These are phyloP conservation scores for Drosophila mayaguana DNA, from an alignment of 2,888 invertebrate genomes.

Conservation along the genomic window DNA sequence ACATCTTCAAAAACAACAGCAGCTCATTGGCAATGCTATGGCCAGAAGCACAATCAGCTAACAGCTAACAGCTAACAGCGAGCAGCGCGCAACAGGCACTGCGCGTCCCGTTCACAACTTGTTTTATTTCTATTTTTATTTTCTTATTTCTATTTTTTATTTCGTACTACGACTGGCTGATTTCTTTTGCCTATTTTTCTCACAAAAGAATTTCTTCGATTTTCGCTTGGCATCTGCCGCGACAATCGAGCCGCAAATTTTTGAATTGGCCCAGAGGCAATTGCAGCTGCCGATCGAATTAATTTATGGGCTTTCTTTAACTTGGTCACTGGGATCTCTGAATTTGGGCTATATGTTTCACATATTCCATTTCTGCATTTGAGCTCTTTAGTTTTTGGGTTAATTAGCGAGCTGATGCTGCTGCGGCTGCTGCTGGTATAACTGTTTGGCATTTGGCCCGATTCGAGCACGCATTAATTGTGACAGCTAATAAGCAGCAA, in stretches of 20 bases:
- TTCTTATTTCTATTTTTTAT: constrained; percentile 18
- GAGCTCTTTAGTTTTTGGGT: constrained; percentile 23
- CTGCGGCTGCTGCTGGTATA: constrained; percentile 43
- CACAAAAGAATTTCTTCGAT: constrained; percentile 73
- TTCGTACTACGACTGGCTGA: constrained; percentile 32
- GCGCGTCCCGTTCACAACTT: constrained; percentile 40
- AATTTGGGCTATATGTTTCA: constrained; percentile 27
- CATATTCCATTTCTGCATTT: constrained; percentile 36
- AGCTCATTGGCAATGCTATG: constrained; percentile 40
- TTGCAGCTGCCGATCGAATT: constrained; percentile 75
- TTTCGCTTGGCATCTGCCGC: constrained; percentile 24
- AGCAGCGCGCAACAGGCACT: constrained; percentile 14
- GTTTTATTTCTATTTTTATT: constrained; percentile 45
- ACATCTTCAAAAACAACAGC: constrained; percentile 50
- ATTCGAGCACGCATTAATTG: constrained; percentile 58
- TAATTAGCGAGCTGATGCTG: constrained; percentile 55
- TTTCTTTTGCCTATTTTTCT: constrained; percentile 75
- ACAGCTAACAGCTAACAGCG: not conserved
- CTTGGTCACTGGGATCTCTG: constrained; percentile 42
- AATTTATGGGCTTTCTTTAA: constrained; percentile 65
- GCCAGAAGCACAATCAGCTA: constrained; percentile 17
- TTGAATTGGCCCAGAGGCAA: constrained; percentile 59
- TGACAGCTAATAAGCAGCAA: constrained; percentile 64
- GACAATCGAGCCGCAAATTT: constrained; percentile 40
- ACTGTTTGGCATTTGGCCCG: constrained; percentile 64